A percentile compares a stretch with the other conserved stretches of the same genome.
These are phyloP conservation scores for Rynchops niger DNA, from an alignment of 2,113 vertebrate genomes.

Conservation along the genomic window DNA sequence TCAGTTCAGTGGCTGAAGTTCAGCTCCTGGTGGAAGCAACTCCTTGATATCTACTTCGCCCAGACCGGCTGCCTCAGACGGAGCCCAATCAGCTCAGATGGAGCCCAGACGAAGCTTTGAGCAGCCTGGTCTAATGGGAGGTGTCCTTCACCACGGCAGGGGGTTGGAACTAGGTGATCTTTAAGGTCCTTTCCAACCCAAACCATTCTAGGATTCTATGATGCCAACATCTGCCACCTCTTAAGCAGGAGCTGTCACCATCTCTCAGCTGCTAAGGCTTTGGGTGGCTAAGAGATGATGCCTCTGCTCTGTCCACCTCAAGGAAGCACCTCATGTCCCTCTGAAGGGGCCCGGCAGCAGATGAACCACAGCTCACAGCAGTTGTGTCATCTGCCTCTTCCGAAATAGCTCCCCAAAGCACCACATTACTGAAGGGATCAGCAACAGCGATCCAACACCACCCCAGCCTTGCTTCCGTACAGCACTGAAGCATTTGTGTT, in stretches of 20 bases:
- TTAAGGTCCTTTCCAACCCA: not conserved
- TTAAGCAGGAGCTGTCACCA: accelerated
- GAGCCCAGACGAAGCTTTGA: not conserved
- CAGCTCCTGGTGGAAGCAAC: accelerated
- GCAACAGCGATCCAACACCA: accelerated
- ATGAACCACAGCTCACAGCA: accelerated
- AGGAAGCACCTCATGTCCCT: accelerated
- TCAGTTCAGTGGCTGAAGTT: too few relatives aligned
- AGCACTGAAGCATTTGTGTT: not conserved
- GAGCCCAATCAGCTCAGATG: accelerated
- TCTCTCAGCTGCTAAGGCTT: not conserved
- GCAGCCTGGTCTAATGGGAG: not conserved
- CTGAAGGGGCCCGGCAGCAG: not conserved
- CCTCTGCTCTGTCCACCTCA: accelerated
- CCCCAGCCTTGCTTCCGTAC: not conserved
- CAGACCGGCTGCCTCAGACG: accelerated
- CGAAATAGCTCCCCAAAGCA: not conserved
- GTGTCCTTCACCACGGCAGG: not conserved
- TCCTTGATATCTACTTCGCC: accelerated
- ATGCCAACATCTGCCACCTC: not conserved
- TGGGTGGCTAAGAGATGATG: too few relatives aligned
- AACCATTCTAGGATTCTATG: not conserved
- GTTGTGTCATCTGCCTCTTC: not conserved
- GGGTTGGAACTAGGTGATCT: not conserved
- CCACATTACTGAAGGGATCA: too few relatives aligned